phyloP scores from a whole-genome alignment of 2,113 vertebrate genomes.

The Alligator mississippiensis region DNA sequence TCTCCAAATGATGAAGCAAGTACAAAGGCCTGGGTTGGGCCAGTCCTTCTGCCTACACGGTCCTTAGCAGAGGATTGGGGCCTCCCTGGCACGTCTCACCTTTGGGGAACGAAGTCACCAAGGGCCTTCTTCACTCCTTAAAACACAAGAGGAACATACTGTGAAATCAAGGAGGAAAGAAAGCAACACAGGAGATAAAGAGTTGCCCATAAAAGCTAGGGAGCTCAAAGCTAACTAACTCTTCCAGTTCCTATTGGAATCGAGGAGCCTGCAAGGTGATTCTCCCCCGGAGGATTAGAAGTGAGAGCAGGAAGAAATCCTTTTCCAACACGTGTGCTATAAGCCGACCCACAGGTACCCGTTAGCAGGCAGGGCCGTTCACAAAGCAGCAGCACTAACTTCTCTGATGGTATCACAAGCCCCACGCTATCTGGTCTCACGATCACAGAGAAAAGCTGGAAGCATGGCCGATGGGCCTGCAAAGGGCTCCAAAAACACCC shows the following conservation, averaged over 20 bases:
- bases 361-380: background rate
- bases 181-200: rapidly evolving
- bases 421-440: background rate
- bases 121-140: background rate
- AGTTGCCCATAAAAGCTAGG: background rate
- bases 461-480: too few relatives aligned
- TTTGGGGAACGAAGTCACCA: background rate
- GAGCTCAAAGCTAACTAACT: background rate
- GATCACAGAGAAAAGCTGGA: too few relatives aligned
- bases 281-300: background rate
- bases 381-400: background rate
- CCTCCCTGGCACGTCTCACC: too few relatives aligned
- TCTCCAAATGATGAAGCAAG: background rate
- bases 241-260: background rate
- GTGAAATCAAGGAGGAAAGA: rapidly evolving
- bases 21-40: background rate
- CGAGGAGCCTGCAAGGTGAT: background rate
- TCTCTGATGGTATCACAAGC: background rate
- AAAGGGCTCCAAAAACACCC: too few relatives aligned
- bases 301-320: rapidly evolving
- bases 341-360: background rate
- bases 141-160: rapidly evolving
- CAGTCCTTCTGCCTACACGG: background rate
- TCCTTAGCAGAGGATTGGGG: rapidly evolving
- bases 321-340: rapidly evolving